Percentiles rank a stretch among this genome's conserved stretches.
These are phyloP conservation scores for Poecilia velifera DNA, from an alignment of 2,797 vertebrate species.

Conservation along the genomic window DNA sequence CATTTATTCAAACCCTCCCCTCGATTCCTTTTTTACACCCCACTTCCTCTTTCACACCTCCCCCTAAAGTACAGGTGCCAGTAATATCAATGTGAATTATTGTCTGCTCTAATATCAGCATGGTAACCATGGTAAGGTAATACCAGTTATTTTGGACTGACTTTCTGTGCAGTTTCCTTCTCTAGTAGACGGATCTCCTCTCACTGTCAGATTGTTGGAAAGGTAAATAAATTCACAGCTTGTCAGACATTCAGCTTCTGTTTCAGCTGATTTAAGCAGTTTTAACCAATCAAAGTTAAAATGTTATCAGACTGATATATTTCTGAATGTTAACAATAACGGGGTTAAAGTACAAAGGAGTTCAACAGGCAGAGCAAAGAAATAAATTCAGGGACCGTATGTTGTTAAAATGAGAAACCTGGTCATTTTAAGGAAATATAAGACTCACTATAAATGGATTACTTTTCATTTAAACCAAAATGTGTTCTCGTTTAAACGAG, in stretches of 20 bases:
- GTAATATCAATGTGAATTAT: slow-evolving; percentile 32
- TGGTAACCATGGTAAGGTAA: slow-evolving; percentile 10
- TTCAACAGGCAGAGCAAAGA: neutral
- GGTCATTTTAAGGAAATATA: neutral
- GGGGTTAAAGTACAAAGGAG: neutral
- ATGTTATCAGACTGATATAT: neutral
- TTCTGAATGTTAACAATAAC: neutral
- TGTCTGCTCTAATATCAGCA: slow-evolving; percentile 22
- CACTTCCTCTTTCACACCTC: slow-evolving; percentile 2
- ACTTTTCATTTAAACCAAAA: neutral
- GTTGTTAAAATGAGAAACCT: neutral
- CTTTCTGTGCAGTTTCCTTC: neutral
- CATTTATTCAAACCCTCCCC: slow-evolving; percentile 38
- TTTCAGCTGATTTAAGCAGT: neutral
- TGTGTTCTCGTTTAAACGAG: neutral
- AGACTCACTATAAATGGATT: neutral
- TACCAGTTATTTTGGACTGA: neutral
- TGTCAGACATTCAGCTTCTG: neutral
- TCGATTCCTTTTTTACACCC: neutral
- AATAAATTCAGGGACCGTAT: neutral
- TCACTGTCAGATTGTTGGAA: neutral
- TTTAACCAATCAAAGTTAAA: neutral
- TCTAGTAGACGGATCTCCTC: neutral
- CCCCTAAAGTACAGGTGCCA: slow-evolving; percentile 19
- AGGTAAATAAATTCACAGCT: neutral